Evolutionary conservation across 2,888 invertebrate species (phyloP).

Genomic region (Tetramorium bicarinatum): DNA sequence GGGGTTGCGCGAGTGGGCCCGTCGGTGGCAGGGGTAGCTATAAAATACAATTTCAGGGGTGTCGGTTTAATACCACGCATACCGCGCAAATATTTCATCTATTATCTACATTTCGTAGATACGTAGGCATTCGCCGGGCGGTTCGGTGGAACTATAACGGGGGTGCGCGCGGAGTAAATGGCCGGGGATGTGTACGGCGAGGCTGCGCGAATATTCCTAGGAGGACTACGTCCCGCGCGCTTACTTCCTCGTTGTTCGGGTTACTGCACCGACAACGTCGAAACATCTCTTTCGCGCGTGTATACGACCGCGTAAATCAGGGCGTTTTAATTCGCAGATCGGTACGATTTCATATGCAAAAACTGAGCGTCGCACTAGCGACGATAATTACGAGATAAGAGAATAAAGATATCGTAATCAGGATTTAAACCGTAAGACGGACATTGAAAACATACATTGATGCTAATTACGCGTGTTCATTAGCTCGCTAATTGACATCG

Average conservation of each 20-base stretch:
- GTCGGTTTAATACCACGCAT: constrained; percentile 77
- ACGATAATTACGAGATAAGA: constrained; percentile 40
- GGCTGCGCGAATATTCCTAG: constrained; percentile 45
- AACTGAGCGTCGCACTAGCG: too few species aligned
- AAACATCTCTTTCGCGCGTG: constrained; percentile 27
- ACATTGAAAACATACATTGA: neutral
- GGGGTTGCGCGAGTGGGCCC: constrained; percentile 47
- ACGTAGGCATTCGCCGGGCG: constrained; percentile 61
- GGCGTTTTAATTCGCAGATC: constrained; percentile 52
- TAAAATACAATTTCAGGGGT: constrained; percentile 65
- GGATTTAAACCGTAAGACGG: neutral
- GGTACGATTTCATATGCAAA: neutral
- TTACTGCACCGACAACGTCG: constrained; percentile 29
- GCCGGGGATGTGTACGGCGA: constrained; percentile 28
- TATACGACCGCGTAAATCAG: constrained; percentile 37
- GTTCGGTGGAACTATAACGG: constrained; percentile 27
- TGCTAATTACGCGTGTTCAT: neutral
- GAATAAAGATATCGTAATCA: neutral
- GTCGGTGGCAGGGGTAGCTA: constrained; percentile 58
- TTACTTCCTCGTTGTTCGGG: constrained; percentile 13
- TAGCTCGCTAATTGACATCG: neutral
- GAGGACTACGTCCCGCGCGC: constrained; percentile 4
- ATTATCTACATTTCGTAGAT: constrained; percentile 74
- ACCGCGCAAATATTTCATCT: constrained; percentile 77
- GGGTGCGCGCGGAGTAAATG: constrained; percentile 51